Conservation (phyloP, 2,888 invertebrate species). For the Tipula vernalis region DNA sequence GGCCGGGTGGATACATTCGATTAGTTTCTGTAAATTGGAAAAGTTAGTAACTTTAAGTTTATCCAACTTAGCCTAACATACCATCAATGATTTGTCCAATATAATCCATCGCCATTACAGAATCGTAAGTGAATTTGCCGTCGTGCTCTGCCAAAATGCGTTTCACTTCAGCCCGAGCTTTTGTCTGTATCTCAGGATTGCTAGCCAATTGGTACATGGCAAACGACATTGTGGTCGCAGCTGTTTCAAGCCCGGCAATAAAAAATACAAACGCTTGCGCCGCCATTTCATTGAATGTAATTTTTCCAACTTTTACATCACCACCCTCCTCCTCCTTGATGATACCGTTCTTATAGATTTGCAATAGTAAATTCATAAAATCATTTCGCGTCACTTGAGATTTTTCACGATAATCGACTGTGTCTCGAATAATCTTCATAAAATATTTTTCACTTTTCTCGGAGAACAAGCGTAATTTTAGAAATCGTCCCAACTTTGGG, state of each 20-base stretch:
- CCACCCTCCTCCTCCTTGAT: not conserved
- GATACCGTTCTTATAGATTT: slow-evolving; percentile 27
- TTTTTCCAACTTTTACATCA: not conserved
- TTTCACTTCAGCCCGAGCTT: slow-evolving; percentile 30
- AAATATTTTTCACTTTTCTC: slow-evolving; percentile 20
- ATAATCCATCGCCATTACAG: slow-evolving; percentile 35
- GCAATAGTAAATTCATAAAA: slow-evolving; percentile 41
- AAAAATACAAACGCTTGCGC: slow-evolving; percentile 35
- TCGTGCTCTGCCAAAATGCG: slow-evolving; percentile 25
- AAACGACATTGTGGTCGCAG: slow-evolving; percentile 32
- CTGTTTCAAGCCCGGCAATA: slow-evolving; percentile 37
- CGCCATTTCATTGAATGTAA: slow-evolving; percentile 26
- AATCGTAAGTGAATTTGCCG: slow-evolving; percentile 31
- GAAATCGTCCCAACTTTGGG: not conserved
- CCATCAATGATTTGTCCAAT: slow-evolving; percentile 35
- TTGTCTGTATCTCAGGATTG: slow-evolving; percentile 31
- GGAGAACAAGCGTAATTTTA: not conserved
- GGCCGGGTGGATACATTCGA: slow-evolving; percentile 35
- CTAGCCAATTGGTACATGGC: slow-evolving; percentile 34
- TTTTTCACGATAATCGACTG: slow-evolving; percentile 30
- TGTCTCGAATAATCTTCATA: slow-evolving; percentile 29
- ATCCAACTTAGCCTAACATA: slow-evolving; percentile 15
- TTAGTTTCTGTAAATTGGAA: slow-evolving; percentile 24
- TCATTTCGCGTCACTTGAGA: slow-evolving; percentile 33
- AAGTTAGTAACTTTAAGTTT: not conserved